These are phyloP conservation scores for Scleropages formosus DNA, from an alignment of 2,797 vertebrate species.

Conservation along the genomic window DNA sequence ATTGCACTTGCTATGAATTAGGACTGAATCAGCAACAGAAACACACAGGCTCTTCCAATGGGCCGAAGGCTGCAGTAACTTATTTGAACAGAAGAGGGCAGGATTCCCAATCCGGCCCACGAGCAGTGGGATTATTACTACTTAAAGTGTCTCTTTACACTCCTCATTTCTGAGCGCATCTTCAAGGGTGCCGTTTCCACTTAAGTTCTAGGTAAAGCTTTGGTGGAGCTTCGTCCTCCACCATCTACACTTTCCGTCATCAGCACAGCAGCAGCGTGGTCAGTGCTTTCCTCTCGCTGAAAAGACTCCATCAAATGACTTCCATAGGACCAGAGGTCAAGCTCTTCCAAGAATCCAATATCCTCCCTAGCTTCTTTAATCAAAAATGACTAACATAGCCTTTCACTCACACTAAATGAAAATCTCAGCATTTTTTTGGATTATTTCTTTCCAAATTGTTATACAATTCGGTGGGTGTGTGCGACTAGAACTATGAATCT, in stretches of 20 bases:
- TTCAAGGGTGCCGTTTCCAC: not conserved
- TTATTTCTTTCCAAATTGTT: conserved; percentile 24
- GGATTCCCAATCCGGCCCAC: conserved; percentile 5
- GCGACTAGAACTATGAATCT: not conserved
- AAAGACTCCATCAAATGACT: conserved; percentile 28
- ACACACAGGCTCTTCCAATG: not conserved
- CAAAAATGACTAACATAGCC: conserved; percentile 28
- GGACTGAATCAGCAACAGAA: not conserved
- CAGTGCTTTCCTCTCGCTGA: not conserved
- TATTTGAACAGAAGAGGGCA: conserved; percentile 37
- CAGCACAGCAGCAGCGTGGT: conserved; percentile 4
- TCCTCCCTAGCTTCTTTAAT: conserved; percentile 29
- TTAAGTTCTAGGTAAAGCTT: not conserved
- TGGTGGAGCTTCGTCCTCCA: not conserved
- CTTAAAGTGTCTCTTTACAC: not conserved
- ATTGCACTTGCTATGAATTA: not conserved
- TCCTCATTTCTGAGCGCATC: not conserved
- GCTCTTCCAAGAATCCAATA: conserved; percentile 35
- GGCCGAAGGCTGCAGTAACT: conserved; percentile 17
- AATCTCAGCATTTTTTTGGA: conserved; percentile 23
- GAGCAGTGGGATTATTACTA: not conserved
- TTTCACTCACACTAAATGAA: conserved; percentile 30
- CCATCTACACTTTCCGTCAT: conserved; percentile 14
- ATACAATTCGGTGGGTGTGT: conserved; percentile 5
- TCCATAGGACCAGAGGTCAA: conserved; percentile 21